Evolutionary conservation across 2,797 vertebrate genomes (phyloP).

Genomic region (Amblyopsis hoosieri): DNA sequence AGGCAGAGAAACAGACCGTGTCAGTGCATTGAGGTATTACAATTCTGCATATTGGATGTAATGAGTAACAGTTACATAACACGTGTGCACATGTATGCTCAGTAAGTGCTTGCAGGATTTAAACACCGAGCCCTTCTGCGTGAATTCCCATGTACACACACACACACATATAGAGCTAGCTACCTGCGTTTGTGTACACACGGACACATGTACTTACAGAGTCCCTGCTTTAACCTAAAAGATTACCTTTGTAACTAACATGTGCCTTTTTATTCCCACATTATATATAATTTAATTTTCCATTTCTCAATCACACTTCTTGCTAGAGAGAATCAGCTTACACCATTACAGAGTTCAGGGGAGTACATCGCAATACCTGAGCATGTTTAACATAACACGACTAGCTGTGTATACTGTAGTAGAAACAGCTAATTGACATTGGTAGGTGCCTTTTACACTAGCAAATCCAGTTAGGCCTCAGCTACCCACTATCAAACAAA

Average conservation of each 20-base stretch:
- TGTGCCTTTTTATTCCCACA: slow-evolving; percentile 11
- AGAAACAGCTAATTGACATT: slow-evolving; percentile 55
- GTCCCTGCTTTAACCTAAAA: slow-evolving; percentile 44
- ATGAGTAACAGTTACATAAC: slow-evolving; percentile 4
- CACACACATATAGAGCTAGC: slow-evolving; percentile 10
- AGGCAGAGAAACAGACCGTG: slow-evolving; percentile 13
- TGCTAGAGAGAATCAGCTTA: slow-evolving; percentile 15
- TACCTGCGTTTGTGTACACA: slow-evolving; percentile 5
- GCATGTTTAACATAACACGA: slow-evolving; percentile 50
- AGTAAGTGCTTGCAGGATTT: slow-evolving; percentile 23
- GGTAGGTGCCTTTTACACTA: slow-evolving; percentile 57
- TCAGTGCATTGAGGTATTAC: slow-evolving; percentile 6
- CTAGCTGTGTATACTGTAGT: slow-evolving; percentile 67
- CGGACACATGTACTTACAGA: slow-evolving; percentile 48
- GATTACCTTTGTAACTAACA: slow-evolving; percentile 44
- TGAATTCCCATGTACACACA: not conserved
- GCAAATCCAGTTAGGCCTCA: slow-evolving; percentile 57
- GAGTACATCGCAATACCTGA: slow-evolving; percentile 39
- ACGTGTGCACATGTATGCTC: not conserved
- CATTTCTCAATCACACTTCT: slow-evolving; percentile 6
- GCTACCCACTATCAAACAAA: slow-evolving; percentile 52
- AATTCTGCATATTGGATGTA: slow-evolving; percentile 21
- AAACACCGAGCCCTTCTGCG: not conserved
- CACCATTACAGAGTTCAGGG: slow-evolving; percentile 25
- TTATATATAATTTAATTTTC: slow-evolving; percentile 7